A percentile compares a stretch with the other conserved stretches of the same genome.
Conservation (phyloP, 1,140 invertebrate species). For the Drosophila grimshawi region DNA sequence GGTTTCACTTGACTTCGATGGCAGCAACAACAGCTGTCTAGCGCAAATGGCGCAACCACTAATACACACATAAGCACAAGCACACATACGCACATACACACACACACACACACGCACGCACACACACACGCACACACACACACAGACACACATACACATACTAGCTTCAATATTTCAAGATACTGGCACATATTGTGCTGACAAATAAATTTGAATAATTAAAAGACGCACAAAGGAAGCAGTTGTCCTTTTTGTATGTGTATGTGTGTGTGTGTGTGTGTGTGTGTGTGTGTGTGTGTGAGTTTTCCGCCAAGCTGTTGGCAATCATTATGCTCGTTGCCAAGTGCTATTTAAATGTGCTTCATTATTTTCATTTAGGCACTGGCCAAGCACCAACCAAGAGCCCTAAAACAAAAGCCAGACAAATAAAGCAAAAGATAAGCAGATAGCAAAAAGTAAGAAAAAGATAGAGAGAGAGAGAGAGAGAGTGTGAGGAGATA, state of each 20-base stretch:
- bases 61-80: conserved; percentile 12
- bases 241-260: conserved; percentile 67
- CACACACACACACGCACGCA: conserved; percentile 1
- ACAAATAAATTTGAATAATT: conserved; percentile 83
- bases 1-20: conserved; percentile 60
- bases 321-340: conserved; percentile 39
- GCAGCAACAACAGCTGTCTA: conserved; percentile 46
- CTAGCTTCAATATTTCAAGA: conserved; percentile 51
- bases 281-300: conserved; percentile 4
- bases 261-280: conserved; percentile 6
- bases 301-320: conserved; percentile 46
- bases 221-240: conserved; percentile 66
- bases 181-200: conserved; percentile 52
- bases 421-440: conserved; percentile 75
- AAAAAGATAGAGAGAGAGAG: conserved; percentile 18
- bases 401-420: conserved; percentile 43
- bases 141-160: conserved; percentile 22
- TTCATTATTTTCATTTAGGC: conserved; percentile 57
- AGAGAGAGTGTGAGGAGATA: not conserved
- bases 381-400: conserved; percentile 6
- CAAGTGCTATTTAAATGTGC: conserved; percentile 60
- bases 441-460: conserved; percentile 38
- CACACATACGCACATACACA: conserved; percentile 15
- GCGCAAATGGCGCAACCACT: conserved; percentile 17
- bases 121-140: conserved; percentile 23